phyloP scores from a whole-genome alignment of 2,113 vertebrate species.

The Lagopus leucura region DNA sequence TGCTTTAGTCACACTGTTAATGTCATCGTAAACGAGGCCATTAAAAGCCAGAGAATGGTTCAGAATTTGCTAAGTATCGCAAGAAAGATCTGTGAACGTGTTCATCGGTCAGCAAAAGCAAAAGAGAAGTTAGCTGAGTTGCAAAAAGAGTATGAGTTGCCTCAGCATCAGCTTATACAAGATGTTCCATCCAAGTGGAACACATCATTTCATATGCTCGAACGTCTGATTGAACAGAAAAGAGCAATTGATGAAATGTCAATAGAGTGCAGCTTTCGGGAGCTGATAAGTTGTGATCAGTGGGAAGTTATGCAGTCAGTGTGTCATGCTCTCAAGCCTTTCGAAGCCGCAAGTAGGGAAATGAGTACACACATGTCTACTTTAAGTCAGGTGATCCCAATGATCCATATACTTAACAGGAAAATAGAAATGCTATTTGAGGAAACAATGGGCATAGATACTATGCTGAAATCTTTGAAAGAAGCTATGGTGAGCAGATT shows the following conservation, averaged over 20 bases:
- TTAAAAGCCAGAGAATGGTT: constrained; percentile 98
- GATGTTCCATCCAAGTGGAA: constrained; percentile 94
- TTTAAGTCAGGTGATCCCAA: constrained; percentile 95
- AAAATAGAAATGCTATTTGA: constrained; percentile 95
- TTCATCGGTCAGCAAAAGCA: constrained; percentile 90
- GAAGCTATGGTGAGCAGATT: constrained; percentile 93
- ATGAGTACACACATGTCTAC: constrained; percentile 91
- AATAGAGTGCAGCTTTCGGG: constrained; percentile 92
- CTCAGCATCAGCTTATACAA: constrained; percentile 91
- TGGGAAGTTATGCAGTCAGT: constrained; percentile 98
- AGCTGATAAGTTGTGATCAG: constrained; percentile 96
- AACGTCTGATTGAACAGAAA: constrained; percentile 94
- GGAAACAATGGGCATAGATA: constrained; percentile 97
- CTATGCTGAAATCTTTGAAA: constrained; percentile 92
- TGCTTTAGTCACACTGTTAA: constrained; percentile 94
- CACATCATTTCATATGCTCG: constrained; percentile 95
- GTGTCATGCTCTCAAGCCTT: constrained; percentile 93
- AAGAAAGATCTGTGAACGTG: constrained; percentile 93
- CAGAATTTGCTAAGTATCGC: constrained; percentile 94
- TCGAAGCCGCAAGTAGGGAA: constrained; percentile 91
- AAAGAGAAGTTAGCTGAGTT: constrained; percentile 90
- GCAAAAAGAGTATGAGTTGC: constrained; percentile 86
- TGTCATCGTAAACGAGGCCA: constrained; percentile 93
- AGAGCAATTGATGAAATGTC: constrained; percentile 92
- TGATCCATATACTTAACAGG: constrained; percentile 94